Evolutionary conservation across 2,113 vertebrate genomes (phyloP).

Genomic region (Proterorhinus semilunaris): DNA sequence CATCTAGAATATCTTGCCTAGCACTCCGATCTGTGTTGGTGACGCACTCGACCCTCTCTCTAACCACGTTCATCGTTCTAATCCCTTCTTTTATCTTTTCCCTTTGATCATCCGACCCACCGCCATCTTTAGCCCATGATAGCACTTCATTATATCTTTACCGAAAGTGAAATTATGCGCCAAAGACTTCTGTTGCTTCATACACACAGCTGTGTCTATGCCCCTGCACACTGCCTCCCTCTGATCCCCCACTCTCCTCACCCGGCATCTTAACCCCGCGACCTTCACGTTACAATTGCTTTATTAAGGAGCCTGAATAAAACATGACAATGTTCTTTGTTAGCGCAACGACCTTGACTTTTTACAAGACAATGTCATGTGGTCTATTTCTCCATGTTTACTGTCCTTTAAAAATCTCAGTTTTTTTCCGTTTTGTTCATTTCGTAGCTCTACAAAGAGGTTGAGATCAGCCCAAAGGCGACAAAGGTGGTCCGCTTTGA

Average conservation of each 20-base stretch:
- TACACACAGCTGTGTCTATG: conserved; percentile 63
- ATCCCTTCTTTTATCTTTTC: conserved; percentile 50
- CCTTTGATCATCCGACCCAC: conserved; percentile 63
- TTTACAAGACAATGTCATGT: conserved; percentile 6
- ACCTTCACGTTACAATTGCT: conserved; percentile 41
- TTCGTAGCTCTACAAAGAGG: conserved; percentile 92
- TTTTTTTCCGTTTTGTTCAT: conserved; percentile 23
- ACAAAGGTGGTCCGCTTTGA: conserved; percentile 86
- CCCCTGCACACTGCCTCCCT: conserved; percentile 9
- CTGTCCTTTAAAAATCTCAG: conserved; percentile 12
- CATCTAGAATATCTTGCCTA: conserved; percentile 27
- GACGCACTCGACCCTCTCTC: conserved; percentile 44
- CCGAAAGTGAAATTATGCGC: conserved; percentile 21
- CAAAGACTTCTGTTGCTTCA: conserved; percentile 38
- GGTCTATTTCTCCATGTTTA: conserved; percentile 15
- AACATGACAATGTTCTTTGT: conserved; percentile 46
- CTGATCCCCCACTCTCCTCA: conserved; percentile 40
- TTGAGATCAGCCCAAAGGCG: conserved; percentile 90
- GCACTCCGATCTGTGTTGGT: conserved; percentile 43
- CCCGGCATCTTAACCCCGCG: conserved; percentile 43
- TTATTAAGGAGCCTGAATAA: conserved; percentile 53
- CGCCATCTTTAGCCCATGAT: conserved; percentile 50
- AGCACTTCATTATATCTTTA: conserved; percentile 58
- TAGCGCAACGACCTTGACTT: conserved; percentile 40
- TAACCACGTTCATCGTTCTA: conserved; percentile 36